phyloP scores from a whole-genome alignment of 2,888 invertebrate species.

The Amorpha juglandis region DNA sequence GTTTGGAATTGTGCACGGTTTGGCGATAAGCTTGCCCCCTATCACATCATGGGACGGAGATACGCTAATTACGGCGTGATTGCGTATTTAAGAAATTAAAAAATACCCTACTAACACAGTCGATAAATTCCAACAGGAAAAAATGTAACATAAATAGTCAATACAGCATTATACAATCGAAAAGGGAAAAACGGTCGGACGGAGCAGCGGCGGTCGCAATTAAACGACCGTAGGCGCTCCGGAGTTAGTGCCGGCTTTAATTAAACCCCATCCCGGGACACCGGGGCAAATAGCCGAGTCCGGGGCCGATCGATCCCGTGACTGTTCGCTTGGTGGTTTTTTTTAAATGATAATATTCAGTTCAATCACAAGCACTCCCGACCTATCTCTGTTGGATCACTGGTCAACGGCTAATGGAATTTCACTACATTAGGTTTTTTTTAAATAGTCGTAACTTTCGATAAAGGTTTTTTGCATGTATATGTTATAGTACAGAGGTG shows the following conservation, averaged over 20 bases:
- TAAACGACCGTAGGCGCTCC: slow-evolving; percentile 6
- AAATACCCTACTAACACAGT: too few relatives aligned
- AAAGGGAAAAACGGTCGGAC: slow-evolving; percentile 16
- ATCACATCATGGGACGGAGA: too few relatives aligned
- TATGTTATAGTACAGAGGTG: too few relatives aligned
- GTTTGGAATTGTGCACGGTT: too few relatives aligned
- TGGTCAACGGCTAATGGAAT: slow-evolving; percentile 12
- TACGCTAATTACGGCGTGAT: too few relatives aligned
- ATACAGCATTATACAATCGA: slow-evolving; percentile 18
- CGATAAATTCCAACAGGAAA: slow-evolving; percentile 1
- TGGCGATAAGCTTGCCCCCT: too few relatives aligned
- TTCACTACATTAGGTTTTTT: slow-evolving; percentile 3
- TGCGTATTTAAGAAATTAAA: too few relatives aligned
- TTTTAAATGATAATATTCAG: slow-evolving; percentile 24
- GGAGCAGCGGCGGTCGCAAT: slow-evolving; percentile 1
- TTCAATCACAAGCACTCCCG: slow-evolving; percentile 22
- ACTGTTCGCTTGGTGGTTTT: slow-evolving; percentile 25
- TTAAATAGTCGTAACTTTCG: neutral
- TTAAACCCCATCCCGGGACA: slow-evolving; percentile 41
- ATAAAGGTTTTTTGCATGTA: neutral
- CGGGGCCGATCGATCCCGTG: slow-evolving; percentile 23
- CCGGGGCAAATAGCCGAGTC: slow-evolving; percentile 23
- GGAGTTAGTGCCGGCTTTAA: slow-evolving; percentile 45
- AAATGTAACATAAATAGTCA: neutral
- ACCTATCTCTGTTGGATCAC: slow-evolving; percentile 10